These are phyloP conservation scores for Horisme vitalbata DNA, from an alignment of 2,888 invertebrate genomes.

Conservation along the genomic window DNA sequence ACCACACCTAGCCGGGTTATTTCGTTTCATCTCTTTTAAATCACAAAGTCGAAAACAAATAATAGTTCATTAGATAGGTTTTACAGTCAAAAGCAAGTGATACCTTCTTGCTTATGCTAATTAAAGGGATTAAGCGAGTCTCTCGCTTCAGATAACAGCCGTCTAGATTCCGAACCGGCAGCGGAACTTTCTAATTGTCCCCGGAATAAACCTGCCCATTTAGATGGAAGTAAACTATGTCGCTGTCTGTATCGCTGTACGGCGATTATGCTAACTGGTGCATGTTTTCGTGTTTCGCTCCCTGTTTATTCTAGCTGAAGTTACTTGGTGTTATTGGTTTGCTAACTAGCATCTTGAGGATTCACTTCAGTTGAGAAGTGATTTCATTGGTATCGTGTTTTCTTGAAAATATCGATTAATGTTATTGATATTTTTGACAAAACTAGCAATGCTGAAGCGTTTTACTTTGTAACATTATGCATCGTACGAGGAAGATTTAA, in stretches of 20 bases:
- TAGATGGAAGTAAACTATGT: conserved; percentile 37
- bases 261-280: conserved; percentile 21
- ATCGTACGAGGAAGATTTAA: too few species aligned
- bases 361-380: not conserved
- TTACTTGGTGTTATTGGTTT: conserved; percentile 3
- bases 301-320: conserved; percentile 12
- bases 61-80: conserved; percentile 28
- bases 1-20: not conserved
- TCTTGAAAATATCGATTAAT: too few species aligned
- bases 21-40: not conserved
- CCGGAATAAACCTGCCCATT: conserved; percentile 44
- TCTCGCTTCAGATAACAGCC: conserved; percentile 49
- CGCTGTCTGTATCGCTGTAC: conserved; percentile 26
- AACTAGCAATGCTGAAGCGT: too few species aligned
- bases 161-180: conserved; percentile 49
- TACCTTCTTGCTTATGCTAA: conserved; percentile 59
- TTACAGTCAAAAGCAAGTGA: conserved; percentile 37
- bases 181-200: conserved; percentile 52
- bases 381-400: too few species aligned
- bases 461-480: too few species aligned
- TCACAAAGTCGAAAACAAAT: conserved; percentile 25
- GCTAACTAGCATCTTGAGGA: not conserved
- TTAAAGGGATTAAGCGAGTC: conserved; percentile 63
- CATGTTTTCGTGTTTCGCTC: conserved; percentile 11
- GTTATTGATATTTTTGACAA: too few species aligned